Evolutionary conservation across 1,140 invertebrate species (phyloP).

Genomic region (Bemisia tabaci): DNA sequence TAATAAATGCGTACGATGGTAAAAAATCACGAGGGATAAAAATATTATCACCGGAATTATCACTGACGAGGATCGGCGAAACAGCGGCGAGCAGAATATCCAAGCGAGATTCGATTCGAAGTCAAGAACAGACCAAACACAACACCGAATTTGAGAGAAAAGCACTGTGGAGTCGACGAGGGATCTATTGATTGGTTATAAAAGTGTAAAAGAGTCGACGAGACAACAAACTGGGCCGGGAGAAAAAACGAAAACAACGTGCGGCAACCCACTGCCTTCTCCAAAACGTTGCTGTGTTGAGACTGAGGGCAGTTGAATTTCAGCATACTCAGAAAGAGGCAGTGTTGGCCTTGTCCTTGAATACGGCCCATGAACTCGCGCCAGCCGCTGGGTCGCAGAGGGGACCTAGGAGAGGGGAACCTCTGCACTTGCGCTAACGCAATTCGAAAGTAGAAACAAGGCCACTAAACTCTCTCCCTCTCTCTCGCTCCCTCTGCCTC

Average conservation of each 20-base stretch:
- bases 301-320: neutral
- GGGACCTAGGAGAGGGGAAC: neutral
- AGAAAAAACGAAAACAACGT: neutral
- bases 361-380: constrained; percentile 13
- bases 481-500: no score
- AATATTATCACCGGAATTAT: neutral
- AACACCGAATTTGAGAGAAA: neutral
- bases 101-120: no score
- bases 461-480: neutral
- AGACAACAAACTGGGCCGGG: no score
- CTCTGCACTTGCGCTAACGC: neutral
- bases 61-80: neutral
- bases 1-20: neutral
- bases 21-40: neutral
- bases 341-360: constrained; percentile 14
- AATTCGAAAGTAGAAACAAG: neutral
- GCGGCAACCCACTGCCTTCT: neutral
- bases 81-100: neutral
- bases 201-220: no score
- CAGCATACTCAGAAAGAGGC: constrained; percentile 8
- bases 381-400: neutral
- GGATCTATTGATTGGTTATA: no score
- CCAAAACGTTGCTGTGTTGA: neutral
- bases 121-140: neutral
- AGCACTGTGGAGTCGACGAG: neutral